Conservation (phyloP, 92 coral and sea anemone species). For the Metridium senile region DNA sequence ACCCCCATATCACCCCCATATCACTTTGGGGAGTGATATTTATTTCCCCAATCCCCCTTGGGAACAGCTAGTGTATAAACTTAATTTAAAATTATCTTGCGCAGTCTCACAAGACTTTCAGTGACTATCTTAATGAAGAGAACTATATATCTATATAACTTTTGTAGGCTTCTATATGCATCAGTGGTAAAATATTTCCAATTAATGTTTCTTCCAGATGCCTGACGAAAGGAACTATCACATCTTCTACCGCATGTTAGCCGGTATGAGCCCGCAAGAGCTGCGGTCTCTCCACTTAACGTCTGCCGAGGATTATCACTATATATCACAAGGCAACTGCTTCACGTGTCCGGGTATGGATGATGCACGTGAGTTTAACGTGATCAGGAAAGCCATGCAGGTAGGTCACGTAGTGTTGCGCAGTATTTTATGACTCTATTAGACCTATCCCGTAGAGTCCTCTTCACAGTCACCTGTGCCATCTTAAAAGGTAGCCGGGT, state of each 20-base stretch:
- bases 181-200: no score
- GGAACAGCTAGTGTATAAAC: no score
- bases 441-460: not conserved
- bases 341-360: slow-evolving; percentile 88
- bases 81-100: no score
- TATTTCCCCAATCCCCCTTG: no score
- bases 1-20: no score
- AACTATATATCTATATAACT: no score
- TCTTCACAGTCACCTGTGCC: not conserved
- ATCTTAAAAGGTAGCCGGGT: no score
- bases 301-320: slow-evolving; percentile 79
- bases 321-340: slow-evolving; percentile 85
- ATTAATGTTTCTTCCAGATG: slow-evolving; percentile 56
- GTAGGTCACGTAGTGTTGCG: slow-evolving; percentile 23
- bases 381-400: slow-evolving; percentile 89
- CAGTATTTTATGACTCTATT: no score
- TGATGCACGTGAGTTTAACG: slow-evolving; percentile 73
- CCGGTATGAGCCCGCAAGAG: slow-evolving; percentile 78
- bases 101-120: no score
- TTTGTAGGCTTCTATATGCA: no score
- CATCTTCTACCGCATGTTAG: slow-evolving; percentile 91
- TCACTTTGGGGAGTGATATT: no score
- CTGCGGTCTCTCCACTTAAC: slow-evolving; percentile 79
- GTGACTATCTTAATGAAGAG: no score
- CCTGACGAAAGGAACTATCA: slow-evolving; percentile 95